Evolutionary conservation across 1,140 invertebrate species (phyloP).

Genomic region (Trichonephila clavata): DNA sequence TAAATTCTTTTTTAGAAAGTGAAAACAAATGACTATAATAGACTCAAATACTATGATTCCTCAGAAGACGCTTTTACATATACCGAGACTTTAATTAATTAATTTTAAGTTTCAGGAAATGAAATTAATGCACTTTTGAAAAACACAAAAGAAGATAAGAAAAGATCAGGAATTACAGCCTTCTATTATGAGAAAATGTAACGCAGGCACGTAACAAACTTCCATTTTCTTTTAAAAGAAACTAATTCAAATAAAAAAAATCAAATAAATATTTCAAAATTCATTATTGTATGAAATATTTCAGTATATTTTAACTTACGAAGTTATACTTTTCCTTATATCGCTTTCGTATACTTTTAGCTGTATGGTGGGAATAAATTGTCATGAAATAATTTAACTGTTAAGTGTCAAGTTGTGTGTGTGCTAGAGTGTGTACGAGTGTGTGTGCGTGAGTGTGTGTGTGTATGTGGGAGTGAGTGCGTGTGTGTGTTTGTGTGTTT

Average conservation of each 20-base stretch:
- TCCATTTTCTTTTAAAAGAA: neutral
- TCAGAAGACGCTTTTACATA: slow-evolving; percentile 13
- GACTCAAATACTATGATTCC: slow-evolving; percentile 27
- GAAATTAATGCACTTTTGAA: slow-evolving; percentile 31
- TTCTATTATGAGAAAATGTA: neutral
- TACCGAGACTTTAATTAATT: slow-evolving; percentile 29
- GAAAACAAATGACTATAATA: slow-evolving; percentile 10
- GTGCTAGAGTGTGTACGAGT: no score
- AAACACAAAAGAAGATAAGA: slow-evolving; percentile 6
- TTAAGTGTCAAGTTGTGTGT: no score
- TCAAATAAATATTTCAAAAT: neutral
- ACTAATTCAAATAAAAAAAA: neutral
- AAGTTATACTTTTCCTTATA: no score
- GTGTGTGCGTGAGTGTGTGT: no score
- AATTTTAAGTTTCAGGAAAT: slow-evolving; percentile 25
- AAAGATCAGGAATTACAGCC: neutral
- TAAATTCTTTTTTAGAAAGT: neutral
- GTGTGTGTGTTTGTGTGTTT: no score
- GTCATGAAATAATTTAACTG: no score
- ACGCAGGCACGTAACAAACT: neutral
- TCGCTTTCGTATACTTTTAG: no score
- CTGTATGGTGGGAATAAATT: no score
- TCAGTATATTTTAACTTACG: no score
- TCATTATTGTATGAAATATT: neutral
- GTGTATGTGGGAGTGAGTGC: no score